A percentile compares a stretch with the other conserved stretches of the same genome.
phyloP scores from a whole-genome alignment of 1,140 invertebrate genomes.

The Aphelenchoides besseyi region DNA sequence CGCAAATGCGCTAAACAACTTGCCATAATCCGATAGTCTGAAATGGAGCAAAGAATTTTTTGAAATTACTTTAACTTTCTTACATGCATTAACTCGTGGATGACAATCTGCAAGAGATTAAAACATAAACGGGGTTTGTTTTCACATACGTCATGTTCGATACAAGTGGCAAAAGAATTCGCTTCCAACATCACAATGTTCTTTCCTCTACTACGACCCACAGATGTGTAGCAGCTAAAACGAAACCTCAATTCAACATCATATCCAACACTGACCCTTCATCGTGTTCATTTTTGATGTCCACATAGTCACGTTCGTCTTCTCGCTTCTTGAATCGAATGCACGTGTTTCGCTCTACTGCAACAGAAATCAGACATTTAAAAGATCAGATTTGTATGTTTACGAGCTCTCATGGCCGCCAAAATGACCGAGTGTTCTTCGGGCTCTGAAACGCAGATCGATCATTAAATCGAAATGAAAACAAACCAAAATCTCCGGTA shows the following conservation, averaged over 20 bases:
- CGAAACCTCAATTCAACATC: too few relatives aligned
- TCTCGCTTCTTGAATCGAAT: conserved; percentile 20
- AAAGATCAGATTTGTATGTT: too few relatives aligned
- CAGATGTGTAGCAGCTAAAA: conserved; percentile 34
- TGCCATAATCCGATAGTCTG: conserved; percentile 35
- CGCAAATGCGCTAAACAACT: background rate
- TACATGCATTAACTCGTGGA: conserved; percentile 44
- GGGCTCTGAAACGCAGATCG: background rate
- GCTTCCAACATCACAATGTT: conserved; percentile 38
- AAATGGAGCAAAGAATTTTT: conserved; percentile 32
- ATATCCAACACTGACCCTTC: too few relatives aligned
- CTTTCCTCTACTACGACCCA: conserved; percentile 20
- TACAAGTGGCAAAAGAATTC: conserved; percentile 30
- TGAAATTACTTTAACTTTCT: background rate
- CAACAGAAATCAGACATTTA: too few relatives aligned
- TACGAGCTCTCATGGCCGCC: conserved; percentile 27
- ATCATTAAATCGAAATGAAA: conserved; percentile 6
- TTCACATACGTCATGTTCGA: conserved; percentile 37
- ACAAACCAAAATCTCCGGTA: conserved; percentile 26
- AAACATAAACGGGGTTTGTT: background rate
- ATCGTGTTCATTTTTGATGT: conserved; percentile 27
- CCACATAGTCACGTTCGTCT: conserved; percentile 24
- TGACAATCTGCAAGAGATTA: conserved; percentile 14
- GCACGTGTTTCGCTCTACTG: conserved; percentile 32
- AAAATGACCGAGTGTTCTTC: conserved; percentile 25